These are phyloP conservation scores for Diabrotica virgifera DNA, from an alignment of 1,140 invertebrate species.

Conservation along the genomic window DNA sequence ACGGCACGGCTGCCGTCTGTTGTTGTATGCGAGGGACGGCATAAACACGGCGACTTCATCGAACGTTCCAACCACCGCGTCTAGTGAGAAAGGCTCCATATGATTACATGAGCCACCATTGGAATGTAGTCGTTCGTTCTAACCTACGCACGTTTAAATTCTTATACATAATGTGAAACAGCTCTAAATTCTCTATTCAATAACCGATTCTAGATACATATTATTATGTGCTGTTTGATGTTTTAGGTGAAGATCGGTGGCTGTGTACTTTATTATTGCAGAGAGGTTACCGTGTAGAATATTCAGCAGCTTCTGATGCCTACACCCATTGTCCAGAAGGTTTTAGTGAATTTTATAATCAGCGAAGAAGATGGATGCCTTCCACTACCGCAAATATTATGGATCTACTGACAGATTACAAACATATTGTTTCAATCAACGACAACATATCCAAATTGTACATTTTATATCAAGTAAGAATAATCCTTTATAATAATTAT, in stretches of 20 bases:
- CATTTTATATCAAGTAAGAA: constrained; percentile 72
- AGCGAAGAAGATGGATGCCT: constrained; percentile 83
- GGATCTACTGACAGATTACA: constrained; percentile 72
- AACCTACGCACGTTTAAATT: too few relatives aligned
- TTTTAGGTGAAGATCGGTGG: constrained; percentile 73
- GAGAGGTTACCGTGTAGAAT: constrained; percentile 84
- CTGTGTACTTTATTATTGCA: constrained; percentile 82
- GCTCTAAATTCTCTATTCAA: too few relatives aligned
- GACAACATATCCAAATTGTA: constrained; percentile 83
- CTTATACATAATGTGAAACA: too few relatives aligned
- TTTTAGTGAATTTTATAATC: constrained; percentile 86
- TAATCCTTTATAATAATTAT: too few relatives aligned
- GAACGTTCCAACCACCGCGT: too few relatives aligned
- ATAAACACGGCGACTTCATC: too few relatives aligned
- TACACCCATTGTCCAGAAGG: constrained; percentile 87
- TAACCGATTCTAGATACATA: too few relatives aligned
- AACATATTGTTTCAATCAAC: constrained; percentile 74
- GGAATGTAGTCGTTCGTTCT: too few relatives aligned
- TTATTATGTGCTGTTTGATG: neutral
- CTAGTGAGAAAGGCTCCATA: too few relatives aligned
- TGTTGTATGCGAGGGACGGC: too few relatives aligned
- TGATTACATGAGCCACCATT: too few relatives aligned
- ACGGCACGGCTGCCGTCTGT: too few relatives aligned
- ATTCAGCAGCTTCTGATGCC: constrained; percentile 88
- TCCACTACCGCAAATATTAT: constrained; percentile 88